phyloP scores from a whole-genome alignment of 2,888 invertebrate species.

The Phortica okadai region DNA sequence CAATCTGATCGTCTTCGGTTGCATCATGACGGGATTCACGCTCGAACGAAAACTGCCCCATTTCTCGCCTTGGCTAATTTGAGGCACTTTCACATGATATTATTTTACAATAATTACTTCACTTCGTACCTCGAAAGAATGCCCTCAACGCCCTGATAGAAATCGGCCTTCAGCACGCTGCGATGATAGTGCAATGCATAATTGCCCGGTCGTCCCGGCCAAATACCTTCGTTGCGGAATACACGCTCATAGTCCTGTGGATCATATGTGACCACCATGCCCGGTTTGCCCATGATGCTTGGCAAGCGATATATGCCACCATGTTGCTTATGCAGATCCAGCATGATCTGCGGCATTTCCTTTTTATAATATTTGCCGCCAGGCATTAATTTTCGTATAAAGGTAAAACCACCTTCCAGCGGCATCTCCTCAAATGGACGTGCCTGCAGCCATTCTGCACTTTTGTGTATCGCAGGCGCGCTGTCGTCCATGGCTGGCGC shows the following conservation, averaged over 20 bases:
- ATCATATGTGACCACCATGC: constrained; percentile 75
- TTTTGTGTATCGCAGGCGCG: background rate
- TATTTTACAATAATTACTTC: background rate
- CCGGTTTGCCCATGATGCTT: constrained; percentile 64
- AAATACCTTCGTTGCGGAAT: constrained; percentile 77
- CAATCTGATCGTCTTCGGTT: constrained; percentile 78
- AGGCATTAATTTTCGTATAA: constrained; percentile 56
- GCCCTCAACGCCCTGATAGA: constrained; percentile 59
- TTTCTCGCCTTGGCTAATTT: constrained; percentile 73
- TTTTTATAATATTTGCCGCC: constrained; percentile 65
- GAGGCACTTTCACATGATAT: background rate
- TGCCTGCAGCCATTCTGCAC: constrained; percentile 63
- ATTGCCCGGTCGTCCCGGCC: constrained; percentile 76
- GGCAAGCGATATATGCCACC: constrained; percentile 76
- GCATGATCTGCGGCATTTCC: constrained; percentile 49
- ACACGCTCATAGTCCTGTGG: constrained; percentile 78
- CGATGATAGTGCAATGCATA: constrained; percentile 76
- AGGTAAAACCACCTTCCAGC: constrained; percentile 36
- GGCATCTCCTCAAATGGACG: constrained; percentile 64
- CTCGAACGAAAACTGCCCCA: constrained; percentile 83
- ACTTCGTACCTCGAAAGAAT: constrained; percentile 57
- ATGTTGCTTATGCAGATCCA: constrained; percentile 55
- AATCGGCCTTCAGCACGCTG: constrained; percentile 53
- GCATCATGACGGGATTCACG: constrained; percentile 81
- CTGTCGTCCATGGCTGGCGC: constrained; percentile 20